Evolutionary conservation across 2,888 invertebrate genomes (phyloP).

Genomic region (Diloba caeruleocephala): DNA sequence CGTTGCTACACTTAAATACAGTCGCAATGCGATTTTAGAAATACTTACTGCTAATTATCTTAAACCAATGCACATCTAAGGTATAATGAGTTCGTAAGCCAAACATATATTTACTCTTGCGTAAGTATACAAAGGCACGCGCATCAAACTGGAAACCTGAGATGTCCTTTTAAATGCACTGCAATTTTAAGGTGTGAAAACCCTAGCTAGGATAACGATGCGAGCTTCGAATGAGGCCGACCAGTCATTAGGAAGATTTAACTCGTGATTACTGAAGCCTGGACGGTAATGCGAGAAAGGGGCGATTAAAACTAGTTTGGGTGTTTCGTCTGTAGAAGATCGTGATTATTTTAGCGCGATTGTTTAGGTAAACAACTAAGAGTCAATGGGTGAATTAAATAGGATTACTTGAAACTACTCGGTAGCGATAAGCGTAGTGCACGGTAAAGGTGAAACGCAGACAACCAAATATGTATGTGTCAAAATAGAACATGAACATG

Average conservation of each 20-base stretch:
- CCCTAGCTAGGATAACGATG: conserved; percentile 53
- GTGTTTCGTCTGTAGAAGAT: conserved; percentile 40
- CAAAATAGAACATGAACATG: too few species aligned
- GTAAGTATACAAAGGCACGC: neutral
- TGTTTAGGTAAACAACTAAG: conserved; percentile 25
- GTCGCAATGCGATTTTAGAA: too few species aligned
- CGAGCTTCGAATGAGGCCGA: conserved; percentile 52
- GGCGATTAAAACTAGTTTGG: conserved; percentile 55
- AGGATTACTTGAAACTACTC: neutral
- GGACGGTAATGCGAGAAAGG: conserved; percentile 55
- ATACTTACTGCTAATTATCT: too few species aligned
- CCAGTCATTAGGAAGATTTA: conserved; percentile 61
- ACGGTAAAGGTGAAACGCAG: too few species aligned
- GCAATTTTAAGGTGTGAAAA: conserved; percentile 35
- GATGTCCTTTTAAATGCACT: conserved; percentile 10
- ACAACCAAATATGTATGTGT: too few species aligned
- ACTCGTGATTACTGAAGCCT: conserved; percentile 54
- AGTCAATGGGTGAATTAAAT: conserved; percentile 15
- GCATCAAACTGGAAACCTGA: neutral
- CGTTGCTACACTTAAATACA: too few species aligned
- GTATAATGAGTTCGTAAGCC: too few species aligned
- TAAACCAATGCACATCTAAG: too few species aligned
- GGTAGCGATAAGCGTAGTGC: too few species aligned
- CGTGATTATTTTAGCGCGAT: conserved; percentile 41
- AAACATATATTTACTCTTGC: too few species aligned